phyloP scores from a whole-genome alignment of 2,888 invertebrate species.

The Arge pagana region DNA sequence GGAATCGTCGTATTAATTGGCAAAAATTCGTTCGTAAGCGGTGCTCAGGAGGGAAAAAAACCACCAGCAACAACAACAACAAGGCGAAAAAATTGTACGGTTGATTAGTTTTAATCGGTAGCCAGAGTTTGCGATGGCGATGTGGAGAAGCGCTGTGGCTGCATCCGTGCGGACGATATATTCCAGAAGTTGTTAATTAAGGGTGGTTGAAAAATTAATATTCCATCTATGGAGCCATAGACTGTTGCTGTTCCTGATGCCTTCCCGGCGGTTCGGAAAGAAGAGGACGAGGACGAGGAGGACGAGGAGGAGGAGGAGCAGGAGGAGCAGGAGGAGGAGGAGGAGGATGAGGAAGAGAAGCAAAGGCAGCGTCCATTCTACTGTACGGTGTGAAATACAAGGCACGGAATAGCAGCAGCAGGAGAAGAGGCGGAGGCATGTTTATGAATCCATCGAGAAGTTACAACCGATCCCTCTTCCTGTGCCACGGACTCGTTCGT shows the following conservation, averaged over 20 bases:
- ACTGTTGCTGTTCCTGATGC: not conserved
- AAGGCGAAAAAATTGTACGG: no score
- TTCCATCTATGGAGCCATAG: constrained; percentile 15
- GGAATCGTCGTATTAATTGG: no score
- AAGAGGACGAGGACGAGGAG: not conserved
- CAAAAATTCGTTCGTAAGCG: no score
- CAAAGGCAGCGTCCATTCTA: constrained; percentile 34
- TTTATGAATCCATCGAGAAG: constrained; percentile 32
- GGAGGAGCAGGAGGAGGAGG: not conserved
- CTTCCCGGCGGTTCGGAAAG: not conserved
- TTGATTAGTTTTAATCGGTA: no score
- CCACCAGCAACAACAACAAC: no score
- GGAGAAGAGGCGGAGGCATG: constrained; percentile 34
- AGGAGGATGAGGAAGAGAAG: constrained; percentile 24
- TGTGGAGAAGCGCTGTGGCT: not conserved
- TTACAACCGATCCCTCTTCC: constrained; percentile 16
- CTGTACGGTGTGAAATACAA: constrained; percentile 41
- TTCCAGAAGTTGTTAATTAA: constrained; percentile 23
- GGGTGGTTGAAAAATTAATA: constrained; percentile 19
- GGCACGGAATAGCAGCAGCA: constrained; percentile 33
- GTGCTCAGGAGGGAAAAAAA: no score
- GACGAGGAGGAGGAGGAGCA: not conserved
- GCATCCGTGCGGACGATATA: no score
- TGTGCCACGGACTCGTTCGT: no score
- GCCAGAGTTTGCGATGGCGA: no score